phyloP scores from a whole-genome alignment of 1,140 invertebrate genomes.

The Scylla paramamosain region DNA sequence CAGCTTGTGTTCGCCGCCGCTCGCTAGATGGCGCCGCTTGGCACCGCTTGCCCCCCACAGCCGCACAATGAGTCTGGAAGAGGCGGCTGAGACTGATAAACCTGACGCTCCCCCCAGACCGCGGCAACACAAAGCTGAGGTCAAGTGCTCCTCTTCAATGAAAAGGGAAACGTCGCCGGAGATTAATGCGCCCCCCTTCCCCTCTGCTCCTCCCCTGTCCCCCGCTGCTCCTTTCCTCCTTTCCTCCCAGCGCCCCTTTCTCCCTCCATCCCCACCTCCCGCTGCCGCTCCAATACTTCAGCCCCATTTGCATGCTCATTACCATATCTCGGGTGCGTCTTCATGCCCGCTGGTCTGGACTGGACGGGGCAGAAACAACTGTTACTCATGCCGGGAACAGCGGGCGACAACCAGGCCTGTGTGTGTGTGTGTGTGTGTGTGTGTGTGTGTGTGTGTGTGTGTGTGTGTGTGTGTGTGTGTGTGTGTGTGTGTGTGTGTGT shows the following conservation, averaged over 20 bases:
- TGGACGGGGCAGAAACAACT: slow-evolving; percentile 41
- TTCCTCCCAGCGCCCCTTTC: background rate
- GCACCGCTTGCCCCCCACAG: background rate
- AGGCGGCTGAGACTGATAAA: background rate
- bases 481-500: background rate
- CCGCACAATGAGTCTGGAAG: background rate
- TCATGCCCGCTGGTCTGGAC: background rate
- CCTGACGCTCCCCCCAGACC: background rate
- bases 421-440: slow-evolving; percentile 44
- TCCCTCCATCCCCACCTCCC: background rate
- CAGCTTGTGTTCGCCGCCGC: background rate
- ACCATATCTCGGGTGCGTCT: slow-evolving; percentile 16
- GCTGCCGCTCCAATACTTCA: background rate
- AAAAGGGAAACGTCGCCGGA: slow-evolving; percentile 8
- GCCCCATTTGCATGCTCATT: slow-evolving; percentile 34
- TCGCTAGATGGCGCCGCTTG: background rate
- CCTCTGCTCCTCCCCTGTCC: background rate
- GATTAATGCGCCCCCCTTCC: background rate
- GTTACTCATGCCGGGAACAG: slow-evolving; percentile 16
- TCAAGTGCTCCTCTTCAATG: slow-evolving; percentile 11
- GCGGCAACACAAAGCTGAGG: background rate
- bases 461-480: slow-evolving; percentile 37
- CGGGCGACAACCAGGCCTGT: background rate
- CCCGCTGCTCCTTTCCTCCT: background rate
- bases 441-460: slow-evolving; percentile 45